These are phyloP conservation scores for Arge pagana DNA, from an alignment of 2,888 invertebrate genomes.

Conservation along the genomic window DNA sequence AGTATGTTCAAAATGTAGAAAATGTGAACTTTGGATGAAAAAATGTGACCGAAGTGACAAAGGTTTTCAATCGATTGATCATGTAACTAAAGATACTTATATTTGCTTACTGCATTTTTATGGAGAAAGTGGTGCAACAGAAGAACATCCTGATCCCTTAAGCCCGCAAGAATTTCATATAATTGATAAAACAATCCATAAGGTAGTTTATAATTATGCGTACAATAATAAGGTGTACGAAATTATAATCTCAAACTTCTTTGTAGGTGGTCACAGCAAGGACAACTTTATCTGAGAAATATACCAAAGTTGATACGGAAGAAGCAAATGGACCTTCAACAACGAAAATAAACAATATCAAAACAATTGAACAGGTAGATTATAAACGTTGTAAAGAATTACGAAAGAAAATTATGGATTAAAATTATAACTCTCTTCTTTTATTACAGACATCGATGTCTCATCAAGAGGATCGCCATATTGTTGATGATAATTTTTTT, in stretches of 20 bases:
- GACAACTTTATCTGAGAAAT: conserved; percentile 25
- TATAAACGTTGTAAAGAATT: conserved; percentile 13
- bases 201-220: conserved; percentile 23
- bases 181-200: conserved; percentile 29
- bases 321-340: conserved; percentile 14
- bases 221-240: conserved; percentile 24
- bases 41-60: conserved; percentile 29
- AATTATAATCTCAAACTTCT: conserved; percentile 25
- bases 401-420: too few relatives aligned
- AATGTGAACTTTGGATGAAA: conserved; percentile 29
- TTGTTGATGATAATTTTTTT: conserved; percentile 23
- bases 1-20: conserved; percentile 25
- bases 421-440: conserved; percentile 12
- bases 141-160: conserved; percentile 27
- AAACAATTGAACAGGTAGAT: conserved; percentile 17
- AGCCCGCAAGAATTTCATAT: conserved; percentile 29
- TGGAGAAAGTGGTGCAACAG: conserved; percentile 21
- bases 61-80: conserved; percentile 25
- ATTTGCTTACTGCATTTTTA: conserved; percentile 23
- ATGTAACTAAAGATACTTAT: conserved; percentile 29
- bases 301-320: conserved; percentile 24
- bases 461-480: conserved; percentile 20
- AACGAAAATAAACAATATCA: conserved; percentile 19
- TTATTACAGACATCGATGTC: conserved; percentile 20
- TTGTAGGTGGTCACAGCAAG: conserved; percentile 24